phyloP scores from a whole-genome alignment of 1,140 invertebrate genomes.

The Drosophila pachea region DNA sequence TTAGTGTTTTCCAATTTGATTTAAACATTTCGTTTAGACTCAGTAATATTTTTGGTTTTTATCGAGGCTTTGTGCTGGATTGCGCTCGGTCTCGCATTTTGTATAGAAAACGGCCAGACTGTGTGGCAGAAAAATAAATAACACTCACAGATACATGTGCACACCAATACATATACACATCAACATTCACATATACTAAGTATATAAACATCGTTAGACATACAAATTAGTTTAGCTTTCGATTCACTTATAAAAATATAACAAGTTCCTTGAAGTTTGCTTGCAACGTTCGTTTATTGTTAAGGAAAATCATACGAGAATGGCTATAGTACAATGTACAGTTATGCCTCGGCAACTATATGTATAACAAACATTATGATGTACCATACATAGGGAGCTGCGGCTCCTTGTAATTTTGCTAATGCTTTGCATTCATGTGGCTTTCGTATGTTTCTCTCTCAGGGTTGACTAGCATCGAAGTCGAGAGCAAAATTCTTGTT shows the following conservation, averaged over 20 bases:
- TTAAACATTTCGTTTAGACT: slow-evolving; percentile 59
- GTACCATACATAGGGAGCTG: slow-evolving; percentile 48
- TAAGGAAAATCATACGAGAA: slow-evolving; percentile 58
- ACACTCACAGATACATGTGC: slow-evolving; percentile 37
- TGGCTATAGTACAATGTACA: slow-evolving; percentile 50
- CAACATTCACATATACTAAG: slow-evolving; percentile 34
- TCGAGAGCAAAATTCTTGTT: slow-evolving; percentile 36
- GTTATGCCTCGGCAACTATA: slow-evolving; percentile 22
- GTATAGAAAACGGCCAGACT: slow-evolving; percentile 39
- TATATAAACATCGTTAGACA: slow-evolving; percentile 37
- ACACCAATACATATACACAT: slow-evolving; percentile 48
- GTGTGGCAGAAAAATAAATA: slow-evolving; percentile 58
- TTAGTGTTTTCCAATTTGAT: slow-evolving; percentile 50
- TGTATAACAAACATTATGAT: slow-evolving; percentile 41
- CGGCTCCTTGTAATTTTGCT: slow-evolving; percentile 36
- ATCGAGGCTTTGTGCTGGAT: slow-evolving; percentile 44
- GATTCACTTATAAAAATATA: slow-evolving; percentile 70
- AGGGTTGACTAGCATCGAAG: slow-evolving; percentile 20
- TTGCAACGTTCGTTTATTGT: slow-evolving; percentile 35
- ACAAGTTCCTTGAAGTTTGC: slow-evolving; percentile 69
- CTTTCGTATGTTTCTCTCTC: slow-evolving; percentile 14
- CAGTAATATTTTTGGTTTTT: slow-evolving; percentile 34
- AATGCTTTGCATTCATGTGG: slow-evolving; percentile 32
- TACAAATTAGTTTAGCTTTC: slow-evolving; percentile 44
- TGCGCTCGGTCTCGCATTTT: slow-evolving; percentile 34